Base-by-base conservation (phyloP, 2,888 invertebrate species). In the Scrobipalpa atriplicella region DNA sequence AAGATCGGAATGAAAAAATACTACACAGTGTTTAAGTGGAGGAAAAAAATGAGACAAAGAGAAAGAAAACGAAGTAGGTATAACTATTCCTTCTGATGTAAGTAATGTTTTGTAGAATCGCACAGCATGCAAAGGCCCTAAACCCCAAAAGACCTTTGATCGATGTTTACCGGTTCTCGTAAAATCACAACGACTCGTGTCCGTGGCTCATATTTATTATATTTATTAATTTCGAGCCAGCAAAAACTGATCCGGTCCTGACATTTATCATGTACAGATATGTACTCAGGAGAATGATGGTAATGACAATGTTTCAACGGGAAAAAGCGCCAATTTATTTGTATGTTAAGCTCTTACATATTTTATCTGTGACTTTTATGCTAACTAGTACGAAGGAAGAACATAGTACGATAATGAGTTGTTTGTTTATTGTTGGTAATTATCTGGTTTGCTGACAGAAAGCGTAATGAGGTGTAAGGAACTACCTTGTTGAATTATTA, bases 151-250 rank as follows among this genome's bases (percentile, higher is more conserved):
- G 60, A 21, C 54, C 21, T 56, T 78, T 79, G 80, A 80, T 81
- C 75, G 77, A 73, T 72, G 73, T 74, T 73, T 72, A 73, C 78
- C 73, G 75, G 77, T 78, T 76, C 71, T 70, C 68, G 68, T 72
- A 58, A 58, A 69, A 74, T 66, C 62, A 29, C 54, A 1, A 56
- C 21, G 21, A 29, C 19, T 21, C 60, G 54, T 64, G 54, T 56
- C 67, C 62, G 54, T 66, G 65, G 63, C 60, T 63, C 60, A 43
- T 16, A 60, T 70, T 69, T 56, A 56, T 56, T 56, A 2, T 56
- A 56, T 56, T 56, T 67, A 60, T 67, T 52, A 58, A 58, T 65
- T 43, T 58, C 43, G n/a, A 39, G 21, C n/a, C 13, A 56, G 41
- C 52, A 64, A 58, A 65, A 65, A 65, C 56, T 19, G 56, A 56